Evolutionary conservation across 2,797 vertebrate species (phyloP), one percentile per base, ranked within the genome.

Genomic region (Poeciliopsis turneri): DNA sequence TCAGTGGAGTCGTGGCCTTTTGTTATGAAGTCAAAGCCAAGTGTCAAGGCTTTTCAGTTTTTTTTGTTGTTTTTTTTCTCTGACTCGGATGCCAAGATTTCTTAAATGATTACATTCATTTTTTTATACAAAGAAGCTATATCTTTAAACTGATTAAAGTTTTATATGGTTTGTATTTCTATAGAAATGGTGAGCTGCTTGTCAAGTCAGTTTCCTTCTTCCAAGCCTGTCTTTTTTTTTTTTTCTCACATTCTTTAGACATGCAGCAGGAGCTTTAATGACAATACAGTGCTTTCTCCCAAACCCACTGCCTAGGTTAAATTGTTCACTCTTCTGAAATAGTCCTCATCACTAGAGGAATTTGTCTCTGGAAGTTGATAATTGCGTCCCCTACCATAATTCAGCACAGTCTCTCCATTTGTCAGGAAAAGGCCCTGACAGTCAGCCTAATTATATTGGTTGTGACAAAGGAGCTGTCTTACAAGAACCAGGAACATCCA

Each of bases 271-370:
- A 78, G 74, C 78, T 6, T 75, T 9, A 0, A 36, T n/a, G 28
- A 89, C 80, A 74, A 73, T 75, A 28, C 20, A 0, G 11, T 43
- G 55, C 55, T 76, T 88, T 83, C 61, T 72, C 30, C 70, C 16
- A 23, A 74, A 77, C 72, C 84, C 88, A 87, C 90, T 83, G 73
- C 74, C 73, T 85, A 61, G 75, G 83, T 88, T 93, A 83, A 92
- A 90, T 87, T 93, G 84, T 94, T 94, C 94, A 89, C 90, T 81
- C 83, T 90, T 82, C 87, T 93, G 85, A 91, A 91, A 92, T 84
- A 91, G 90, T 87, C 84, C 79, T 82, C 80, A 85, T 90, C 84
- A 84, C 75, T 25, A 12, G 66, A 85, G 69, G 77, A 89, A 89
- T 89, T 87, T 90, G 83, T 89, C 89, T 89, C 80, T 66, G 5